A percentile compares a stretch with the other conserved stretches of the same genome.
Evolutionary conservation across 2,797 vertebrate genomes (phyloP).

Genomic region (Xiphorhynchus erythropygius): DNA sequence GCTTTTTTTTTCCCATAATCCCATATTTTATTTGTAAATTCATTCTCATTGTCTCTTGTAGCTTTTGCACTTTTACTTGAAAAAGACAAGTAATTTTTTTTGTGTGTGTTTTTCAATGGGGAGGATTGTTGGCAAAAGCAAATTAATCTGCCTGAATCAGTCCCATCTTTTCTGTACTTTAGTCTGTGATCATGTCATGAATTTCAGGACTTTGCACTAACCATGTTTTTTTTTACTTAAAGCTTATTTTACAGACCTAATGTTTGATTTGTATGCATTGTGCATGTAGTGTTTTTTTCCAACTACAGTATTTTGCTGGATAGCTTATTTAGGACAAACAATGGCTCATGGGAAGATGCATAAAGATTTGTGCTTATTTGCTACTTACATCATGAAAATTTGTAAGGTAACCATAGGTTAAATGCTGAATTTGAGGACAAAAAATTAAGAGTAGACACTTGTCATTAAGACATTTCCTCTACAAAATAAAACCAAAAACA

Average conservation of each 20-base stretch:
- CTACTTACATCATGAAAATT: slow-evolving; percentile 57
- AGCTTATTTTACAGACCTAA: slow-evolving; percentile 83
- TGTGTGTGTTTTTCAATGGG: slow-evolving; percentile 84
- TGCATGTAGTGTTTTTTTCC: slow-evolving; percentile 82
- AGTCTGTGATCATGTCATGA: slow-evolving; percentile 84
- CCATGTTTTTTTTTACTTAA: slow-evolving; percentile 77
- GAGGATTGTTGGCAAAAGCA: slow-evolving; percentile 84
- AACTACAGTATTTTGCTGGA: slow-evolving; percentile 75
- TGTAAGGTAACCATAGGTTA: slow-evolving; percentile 30
- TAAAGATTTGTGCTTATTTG: slow-evolving; percentile 80
- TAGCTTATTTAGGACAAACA: slow-evolving; percentile 78
- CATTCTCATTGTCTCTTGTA: slow-evolving; percentile 82
- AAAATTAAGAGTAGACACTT: neutral
- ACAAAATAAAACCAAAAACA: neutral
- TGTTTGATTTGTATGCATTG: slow-evolving; percentile 86
- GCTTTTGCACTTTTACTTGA: slow-evolving; percentile 86
- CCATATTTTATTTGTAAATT: slow-evolving; percentile 77
- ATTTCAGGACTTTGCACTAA: slow-evolving; percentile 85
- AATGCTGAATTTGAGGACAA: slow-evolving; percentile 39
- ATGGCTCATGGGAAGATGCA: slow-evolving; percentile 86
- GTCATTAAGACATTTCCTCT: neutral
- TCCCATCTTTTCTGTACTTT: slow-evolving; percentile 84
- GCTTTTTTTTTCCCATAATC: slow-evolving; percentile 84
- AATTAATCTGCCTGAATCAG: slow-evolving; percentile 84
- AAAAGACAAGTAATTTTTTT: slow-evolving; percentile 76